Evolutionary conservation across 1,140 invertebrate genomes (phyloP).

Genomic region (Popillia japonica): DNA sequence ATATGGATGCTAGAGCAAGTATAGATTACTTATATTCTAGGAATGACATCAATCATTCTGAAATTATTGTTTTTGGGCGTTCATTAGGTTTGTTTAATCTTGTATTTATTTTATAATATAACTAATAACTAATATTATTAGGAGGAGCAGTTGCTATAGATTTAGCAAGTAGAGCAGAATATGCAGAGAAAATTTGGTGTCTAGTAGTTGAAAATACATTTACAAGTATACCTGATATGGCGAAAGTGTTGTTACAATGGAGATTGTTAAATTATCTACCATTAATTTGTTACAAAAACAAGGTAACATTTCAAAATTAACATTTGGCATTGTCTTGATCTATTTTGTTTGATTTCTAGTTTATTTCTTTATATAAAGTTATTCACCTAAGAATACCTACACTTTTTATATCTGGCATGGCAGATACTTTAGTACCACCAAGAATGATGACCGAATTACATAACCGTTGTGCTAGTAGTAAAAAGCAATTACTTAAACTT

Average conservation of each 20-base stretch:
- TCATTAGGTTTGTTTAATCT: slow-evolving; percentile 73
- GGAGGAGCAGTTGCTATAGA: slow-evolving; percentile 71
- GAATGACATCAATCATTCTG: slow-evolving; percentile 81
- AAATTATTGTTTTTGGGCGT: slow-evolving; percentile 93
- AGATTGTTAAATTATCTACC: slow-evolving; percentile 77
- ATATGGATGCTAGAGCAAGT: slow-evolving; percentile 86
- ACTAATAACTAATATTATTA: slow-evolving; percentile 44
- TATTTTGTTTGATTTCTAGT: slow-evolving; percentile 65
- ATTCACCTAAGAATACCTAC: slow-evolving; percentile 71
- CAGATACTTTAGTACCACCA: slow-evolving; percentile 85
- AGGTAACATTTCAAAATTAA: slow-evolving; percentile 63
- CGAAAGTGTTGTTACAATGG: slow-evolving; percentile 75
- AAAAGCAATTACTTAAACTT: slow-evolving; percentile 78
- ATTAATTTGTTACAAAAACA: slow-evolving; percentile 82
- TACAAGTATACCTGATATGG: slow-evolving; percentile 93
- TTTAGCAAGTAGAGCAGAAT: slow-evolving; percentile 77
- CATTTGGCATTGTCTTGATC: slow-evolving; percentile 42
- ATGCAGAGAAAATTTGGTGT: slow-evolving; percentile 80
- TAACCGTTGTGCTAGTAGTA: slow-evolving; percentile 70
- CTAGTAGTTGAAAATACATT: slow-evolving; percentile 95
- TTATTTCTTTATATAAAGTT: slow-evolving; percentile 76
- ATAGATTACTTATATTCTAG: slow-evolving; percentile 84
- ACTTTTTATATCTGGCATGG: slow-evolving; percentile 82
- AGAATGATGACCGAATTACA: slow-evolving; percentile 85
- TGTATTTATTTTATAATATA: slow-evolving; percentile 19